These are phyloP conservation scores for Alauda arvensis DNA, from an alignment of 2,797 vertebrate genomes.

Conservation along the genomic window DNA sequence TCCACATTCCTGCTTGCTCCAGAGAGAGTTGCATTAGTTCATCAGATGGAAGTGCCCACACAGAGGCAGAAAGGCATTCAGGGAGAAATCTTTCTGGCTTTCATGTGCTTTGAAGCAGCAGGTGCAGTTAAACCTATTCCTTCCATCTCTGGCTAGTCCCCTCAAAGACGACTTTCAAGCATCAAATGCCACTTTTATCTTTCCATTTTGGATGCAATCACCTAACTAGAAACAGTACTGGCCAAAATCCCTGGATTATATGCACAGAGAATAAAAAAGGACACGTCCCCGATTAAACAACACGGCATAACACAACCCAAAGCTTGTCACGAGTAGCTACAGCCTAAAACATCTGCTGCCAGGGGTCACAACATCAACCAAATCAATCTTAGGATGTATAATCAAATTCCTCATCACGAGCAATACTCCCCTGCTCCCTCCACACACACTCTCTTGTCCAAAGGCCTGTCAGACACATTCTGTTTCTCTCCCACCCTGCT, in stretches of 20 bases:
- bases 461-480: neutral
- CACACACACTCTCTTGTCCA: neutral
- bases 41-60: constrained; percentile 47
- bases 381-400: neutral
- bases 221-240: constrained; percentile 16
- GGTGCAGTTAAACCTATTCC: constrained; percentile 45
- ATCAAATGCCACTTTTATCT: constrained; percentile 45
- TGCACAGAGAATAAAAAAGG: neutral
- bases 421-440: neutral
- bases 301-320: neutral
- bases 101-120: constrained; percentile 49
- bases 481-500: neutral
- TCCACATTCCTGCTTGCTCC: constrained; percentile 24
- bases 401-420: neutral
- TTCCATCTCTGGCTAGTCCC: constrained; percentile 11
- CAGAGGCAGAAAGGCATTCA: constrained; percentile 40
- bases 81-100: constrained; percentile 33
- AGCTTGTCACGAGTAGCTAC: neutral
- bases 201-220: constrained; percentile 35
- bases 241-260: constrained; percentile 36
- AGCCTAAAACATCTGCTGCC: constrained; percentile 2
- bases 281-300: neutral
- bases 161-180: neutral
- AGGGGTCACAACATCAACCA: neutral
- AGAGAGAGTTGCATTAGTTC: constrained; percentile 39